Evolutionary conservation across 2,113 vertebrate species (phyloP).

Genomic region (Clarias macrocephalus): DNA sequence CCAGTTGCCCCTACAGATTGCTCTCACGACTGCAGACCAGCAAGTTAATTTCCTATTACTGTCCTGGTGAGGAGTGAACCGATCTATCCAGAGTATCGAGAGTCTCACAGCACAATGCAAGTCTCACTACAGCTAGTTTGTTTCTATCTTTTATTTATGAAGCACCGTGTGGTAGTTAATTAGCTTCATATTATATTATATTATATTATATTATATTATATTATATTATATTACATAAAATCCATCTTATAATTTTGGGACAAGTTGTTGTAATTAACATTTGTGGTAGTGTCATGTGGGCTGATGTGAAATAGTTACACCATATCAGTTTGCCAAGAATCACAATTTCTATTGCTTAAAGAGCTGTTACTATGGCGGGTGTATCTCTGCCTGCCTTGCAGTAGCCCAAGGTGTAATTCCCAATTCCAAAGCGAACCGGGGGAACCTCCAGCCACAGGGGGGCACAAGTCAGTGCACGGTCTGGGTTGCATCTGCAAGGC

Average conservation of each 20-base stretch:
- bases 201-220: too few species aligned
- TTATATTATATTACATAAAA: neutral
- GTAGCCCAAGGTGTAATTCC: too few species aligned
- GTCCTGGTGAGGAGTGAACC: conserved; percentile 10
- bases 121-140: neutral
- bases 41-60: conserved; percentile 56
- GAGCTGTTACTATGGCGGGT: neutral
- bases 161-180: neutral
- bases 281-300: neutral
- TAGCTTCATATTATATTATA: neutral
- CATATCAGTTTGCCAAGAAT: neutral
- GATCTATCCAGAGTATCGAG: neutral
- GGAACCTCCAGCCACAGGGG: too few species aligned
- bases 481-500: too few species aligned
- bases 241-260: neutral
- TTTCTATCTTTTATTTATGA: neutral
- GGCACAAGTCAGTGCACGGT: too few species aligned
- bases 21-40: conserved; percentile 36
- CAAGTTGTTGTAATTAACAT: neutral
- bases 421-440: too few species aligned
- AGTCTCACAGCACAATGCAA: neutral
- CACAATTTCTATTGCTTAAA: neutral
- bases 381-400: too few species aligned
- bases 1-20: conserved; percentile 32
- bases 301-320: neutral